Evolutionary conservation across 2,888 invertebrate genomes (phyloP).

Genomic region (Nyleta sp.): DNA sequence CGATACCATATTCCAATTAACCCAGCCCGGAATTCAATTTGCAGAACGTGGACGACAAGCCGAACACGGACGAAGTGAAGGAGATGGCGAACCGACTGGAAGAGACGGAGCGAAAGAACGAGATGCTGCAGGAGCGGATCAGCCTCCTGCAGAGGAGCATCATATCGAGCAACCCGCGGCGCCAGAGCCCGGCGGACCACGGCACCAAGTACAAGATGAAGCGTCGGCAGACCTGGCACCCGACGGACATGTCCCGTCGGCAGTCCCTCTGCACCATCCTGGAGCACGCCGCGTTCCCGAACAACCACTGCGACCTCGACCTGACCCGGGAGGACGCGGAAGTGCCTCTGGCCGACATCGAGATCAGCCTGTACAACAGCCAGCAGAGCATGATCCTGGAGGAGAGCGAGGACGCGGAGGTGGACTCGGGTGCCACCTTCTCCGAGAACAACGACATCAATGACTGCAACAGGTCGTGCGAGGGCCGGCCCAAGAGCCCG

Average conservation of each 20-base stretch:
- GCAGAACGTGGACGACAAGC: conserved; percentile 39
- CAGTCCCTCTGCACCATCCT: conserved; percentile 68
- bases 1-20: too few relatives aligned
- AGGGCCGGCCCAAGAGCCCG: background rate
- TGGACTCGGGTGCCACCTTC: conserved; percentile 1
- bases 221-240: conserved; percentile 78
- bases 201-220: conserved; percentile 63
- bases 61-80: conserved; percentile 70
- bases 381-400: conserved; percentile 66
- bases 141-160: conserved; percentile 75
- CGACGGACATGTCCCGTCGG: conserved; percentile 61
- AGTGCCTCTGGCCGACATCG: conserved; percentile 78
- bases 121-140: conserved; percentile 77
- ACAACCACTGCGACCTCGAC: conserved; percentile 1
- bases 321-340: conserved; percentile 70
- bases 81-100: conserved; percentile 75
- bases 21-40: too few relatives aligned
- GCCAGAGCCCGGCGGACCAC: conserved; percentile 14
- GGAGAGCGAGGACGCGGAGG: conserved; percentile 8
- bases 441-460: conserved; percentile 39
- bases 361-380: conserved; percentile 78
- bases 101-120: conserved; percentile 74
- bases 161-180: conserved; percentile 69
- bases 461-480: background rate
- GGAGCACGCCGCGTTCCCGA: conserved; percentile 59